Percentiles rank a stretch among this genome's conserved stretches.
These are phyloP conservation scores for Gymnocephalus cernua DNA, from an alignment of 2,113 vertebrate species.

Conservation along the genomic window DNA sequence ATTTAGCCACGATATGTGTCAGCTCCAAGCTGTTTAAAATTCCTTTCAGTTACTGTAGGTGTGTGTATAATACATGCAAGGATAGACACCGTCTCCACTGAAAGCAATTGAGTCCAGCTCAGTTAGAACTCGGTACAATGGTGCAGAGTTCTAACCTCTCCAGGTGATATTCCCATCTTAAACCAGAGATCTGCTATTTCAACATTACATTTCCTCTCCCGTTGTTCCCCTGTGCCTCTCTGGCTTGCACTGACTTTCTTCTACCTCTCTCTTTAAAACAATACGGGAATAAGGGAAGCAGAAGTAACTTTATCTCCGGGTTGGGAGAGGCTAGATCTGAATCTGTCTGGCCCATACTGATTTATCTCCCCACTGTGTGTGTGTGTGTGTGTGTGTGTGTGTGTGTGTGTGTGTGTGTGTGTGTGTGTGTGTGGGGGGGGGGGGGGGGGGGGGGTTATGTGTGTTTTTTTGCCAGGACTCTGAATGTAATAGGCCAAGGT, in stretches of 20 bases:
- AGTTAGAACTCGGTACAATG: slow-evolving; percentile 29
- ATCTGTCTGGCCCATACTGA: slow-evolving; percentile 42
- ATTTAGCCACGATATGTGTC: neutral
- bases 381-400: slow-evolving; percentile 13
- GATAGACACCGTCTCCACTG: slow-evolving; percentile 30
- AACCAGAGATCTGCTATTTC: slow-evolving; percentile 46
- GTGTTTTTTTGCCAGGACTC: neutral
- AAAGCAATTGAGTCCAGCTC: slow-evolving; percentile 47
- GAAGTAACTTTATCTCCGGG: slow-evolving; percentile 50
- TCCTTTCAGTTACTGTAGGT: slow-evolving; percentile 1
- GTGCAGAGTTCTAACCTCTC: slow-evolving; percentile 35
- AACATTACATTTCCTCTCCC: slow-evolving; percentile 38
- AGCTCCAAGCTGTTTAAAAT: slow-evolving; percentile 27
- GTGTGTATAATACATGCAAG: slow-evolving; percentile 28
- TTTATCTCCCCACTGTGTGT: slow-evolving; percentile 44
- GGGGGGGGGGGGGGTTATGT: too few species aligned
- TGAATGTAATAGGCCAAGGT: slow-evolving; percentile 39
- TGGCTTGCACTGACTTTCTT: slow-evolving; percentile 31
- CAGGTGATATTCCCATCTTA: slow-evolving; percentile 44
- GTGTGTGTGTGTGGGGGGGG: neutral
- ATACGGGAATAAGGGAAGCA: slow-evolving; percentile 13
- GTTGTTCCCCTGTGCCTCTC: slow-evolving; percentile 32
- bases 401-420: neutral
- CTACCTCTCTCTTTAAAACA: neutral
- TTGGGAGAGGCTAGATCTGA: slow-evolving; percentile 38